Base-by-base conservation (phyloP, 1,140 invertebrate species). In the Orius laevigatus region DNA sequence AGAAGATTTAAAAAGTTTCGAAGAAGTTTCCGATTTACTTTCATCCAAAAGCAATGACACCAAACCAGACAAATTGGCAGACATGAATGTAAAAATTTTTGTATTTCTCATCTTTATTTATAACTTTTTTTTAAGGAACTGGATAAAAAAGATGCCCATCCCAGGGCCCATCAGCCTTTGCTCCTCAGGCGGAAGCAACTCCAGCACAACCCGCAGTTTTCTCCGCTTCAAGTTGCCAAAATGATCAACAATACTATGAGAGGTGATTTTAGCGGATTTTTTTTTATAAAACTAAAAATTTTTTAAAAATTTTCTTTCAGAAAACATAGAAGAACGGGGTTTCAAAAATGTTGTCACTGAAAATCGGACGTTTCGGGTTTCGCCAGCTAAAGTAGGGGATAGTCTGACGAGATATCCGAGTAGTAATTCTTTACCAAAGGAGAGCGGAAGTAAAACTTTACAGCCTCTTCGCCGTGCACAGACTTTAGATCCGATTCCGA, bases 1-100 rank as follows among this genome's bases (percentile, higher is more conserved):
- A 54, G 59, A 61, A 55, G 68, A 69, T 9, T 51, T 68, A 35
- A 68, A 69, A 36, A 68, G 66, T 14, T 65, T 68, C 41, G 68
- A 70, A 50, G 66, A 69, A 42, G 49, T 51, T 16, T 53, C 46
- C 12, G 53, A 54, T 19, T 49, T 53, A 4, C 36, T 52, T 5
- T 55, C 54, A 34, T 48, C 51, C 3, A 52, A 39, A 32, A 48
- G 44, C 31, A 19, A 43, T 34, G 45, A 52, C 14, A 16, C 46
- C 11, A 31, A 48, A 32, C 33, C 36, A 4, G 25, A 25, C 25
- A 25, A 25, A 25, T 8, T 25, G 25, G 25, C 25, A 3, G 25
- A 25, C 8, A 25, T 25, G 25, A 25, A 25, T 8, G 25, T 25
- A 25, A 25, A 8, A 43, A 18, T 43, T n/a, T n/a, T n/a, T n/a